A percentile compares a stretch with the other conserved stretches of the same genome.
These are phyloP conservation scores for Frankliniella intonsa DNA, from an alignment of 2,888 invertebrate species.

Conservation along the genomic window DNA sequence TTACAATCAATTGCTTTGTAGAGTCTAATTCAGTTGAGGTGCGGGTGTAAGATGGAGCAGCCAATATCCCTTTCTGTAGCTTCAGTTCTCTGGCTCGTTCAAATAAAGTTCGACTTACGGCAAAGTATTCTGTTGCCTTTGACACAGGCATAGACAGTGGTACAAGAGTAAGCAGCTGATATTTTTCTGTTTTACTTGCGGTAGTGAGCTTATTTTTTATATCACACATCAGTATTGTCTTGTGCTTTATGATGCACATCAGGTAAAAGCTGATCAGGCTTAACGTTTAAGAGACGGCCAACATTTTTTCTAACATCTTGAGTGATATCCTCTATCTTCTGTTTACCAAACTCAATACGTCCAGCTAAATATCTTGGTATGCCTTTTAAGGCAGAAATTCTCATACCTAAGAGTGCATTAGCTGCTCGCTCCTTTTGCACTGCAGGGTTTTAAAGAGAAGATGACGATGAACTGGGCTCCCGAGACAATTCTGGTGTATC, in stretches of 20 bases:
- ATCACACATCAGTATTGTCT: too few species aligned
- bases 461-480: neutral
- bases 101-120: neutral
- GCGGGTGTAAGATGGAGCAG: neutral
- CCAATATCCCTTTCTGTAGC: neutral
- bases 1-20: neutral
- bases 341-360: too few species aligned
- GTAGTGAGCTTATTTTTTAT: too few species aligned
- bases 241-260: too few species aligned
- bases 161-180: too few species aligned
- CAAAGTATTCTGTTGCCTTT: too few species aligned
- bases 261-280: too few species aligned
- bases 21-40: neutral
- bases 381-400: neutral
- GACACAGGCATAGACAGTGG: too few species aligned
- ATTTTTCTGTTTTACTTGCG: too few species aligned
- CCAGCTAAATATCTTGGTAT: neutral
- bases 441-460: neutral
- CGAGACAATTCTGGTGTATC: neutral
- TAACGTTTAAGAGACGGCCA: too few species aligned
- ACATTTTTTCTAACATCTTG: too few species aligned
- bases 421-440: neutral
- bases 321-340: too few species aligned
- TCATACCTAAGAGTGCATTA: neutral
- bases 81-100: neutral